Conservation (phyloP, 2,113 vertebrate species). For the Solenodon paradoxus region DNA sequence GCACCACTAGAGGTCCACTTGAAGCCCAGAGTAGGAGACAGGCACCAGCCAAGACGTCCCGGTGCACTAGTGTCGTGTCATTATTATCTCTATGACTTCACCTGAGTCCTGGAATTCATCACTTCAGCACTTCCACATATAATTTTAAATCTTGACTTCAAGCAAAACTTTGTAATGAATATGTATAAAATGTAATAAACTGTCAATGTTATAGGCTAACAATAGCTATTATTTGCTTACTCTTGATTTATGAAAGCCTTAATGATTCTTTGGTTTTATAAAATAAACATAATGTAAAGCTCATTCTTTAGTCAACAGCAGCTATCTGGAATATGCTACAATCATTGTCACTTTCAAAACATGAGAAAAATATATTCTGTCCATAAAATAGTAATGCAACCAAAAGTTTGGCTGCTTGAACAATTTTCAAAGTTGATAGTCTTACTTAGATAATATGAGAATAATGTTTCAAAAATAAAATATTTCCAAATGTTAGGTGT, state of each 20-base stretch:
- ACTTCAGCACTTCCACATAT: neutral
- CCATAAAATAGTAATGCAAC: neutral
- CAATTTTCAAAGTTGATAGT: neutral
- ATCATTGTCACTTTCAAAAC: slow-evolving; percentile 6
- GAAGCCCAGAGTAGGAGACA: neutral
- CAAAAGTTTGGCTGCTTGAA: neutral
- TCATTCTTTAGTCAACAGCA: neutral
- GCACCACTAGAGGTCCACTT: neutral
- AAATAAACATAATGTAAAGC: neutral
- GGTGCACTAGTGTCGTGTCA: neutral
- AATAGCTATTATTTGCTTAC: neutral
- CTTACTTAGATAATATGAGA: neutral
- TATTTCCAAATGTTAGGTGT: neutral
- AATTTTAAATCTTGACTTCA: neutral
- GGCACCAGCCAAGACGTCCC: neutral
- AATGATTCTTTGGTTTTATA: slow-evolving; percentile 33
- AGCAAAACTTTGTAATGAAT: neutral
- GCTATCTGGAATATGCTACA: neutral
- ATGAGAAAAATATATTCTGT: neutral
- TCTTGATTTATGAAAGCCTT: slow-evolving; percentile 16
- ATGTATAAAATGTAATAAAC: neutral
- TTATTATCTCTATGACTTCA: neutral
- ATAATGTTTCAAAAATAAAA: slow-evolving; percentile 12
- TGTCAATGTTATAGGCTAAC: neutral
- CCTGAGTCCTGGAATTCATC: neutral